phyloP scores from a whole-genome alignment of 37 sponge, comb jelly and placozoan genomes.

The Diacarnus erythraeanus region DNA sequence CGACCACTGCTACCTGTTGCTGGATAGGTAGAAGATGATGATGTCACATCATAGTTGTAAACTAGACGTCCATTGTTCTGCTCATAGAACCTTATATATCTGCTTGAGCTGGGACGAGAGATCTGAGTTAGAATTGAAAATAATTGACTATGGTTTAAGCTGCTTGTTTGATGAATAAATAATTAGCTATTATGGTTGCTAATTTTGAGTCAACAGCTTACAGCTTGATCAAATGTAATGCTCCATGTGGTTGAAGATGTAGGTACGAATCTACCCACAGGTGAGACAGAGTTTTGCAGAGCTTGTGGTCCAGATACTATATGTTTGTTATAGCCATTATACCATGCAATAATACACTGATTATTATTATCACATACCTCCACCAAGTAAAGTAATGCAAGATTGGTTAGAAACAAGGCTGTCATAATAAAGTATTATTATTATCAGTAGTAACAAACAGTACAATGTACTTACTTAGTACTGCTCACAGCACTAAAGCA shows the following conservation, averaged over 20 bases:
- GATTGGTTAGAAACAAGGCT: slow-evolving; percentile 12
- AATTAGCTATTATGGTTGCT: neutral
- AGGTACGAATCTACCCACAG: slow-evolving; percentile 1
- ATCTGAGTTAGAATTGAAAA: neutral
- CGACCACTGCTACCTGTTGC: slow-evolving; percentile 1
- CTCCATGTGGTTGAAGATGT: slow-evolving; percentile 11
- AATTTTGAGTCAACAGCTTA: neutral
- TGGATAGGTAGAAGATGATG: neutral
- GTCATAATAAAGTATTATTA: neutral
- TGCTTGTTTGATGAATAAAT: neutral
- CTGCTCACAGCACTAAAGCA: slow-evolving; percentile 37
- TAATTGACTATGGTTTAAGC: neutral
- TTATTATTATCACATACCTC: no score
- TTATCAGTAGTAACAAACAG: no score
- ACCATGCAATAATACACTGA: no score
- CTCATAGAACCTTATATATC: slow-evolving; percentile 7
- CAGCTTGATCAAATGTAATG: neutral
- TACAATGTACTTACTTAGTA: slow-evolving; percentile 4
- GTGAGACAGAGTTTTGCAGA: neutral
- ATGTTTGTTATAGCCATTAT: no score
- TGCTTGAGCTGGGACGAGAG: neutral
- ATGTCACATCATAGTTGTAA: neutral
- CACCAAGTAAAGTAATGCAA: slow-evolving; percentile 21
- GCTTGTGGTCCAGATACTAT: slow-evolving; percentile 1
- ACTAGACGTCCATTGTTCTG: neutral